phyloP scores from a whole-genome alignment of 2,797 vertebrate species.

The Spizella passerina region DNA sequence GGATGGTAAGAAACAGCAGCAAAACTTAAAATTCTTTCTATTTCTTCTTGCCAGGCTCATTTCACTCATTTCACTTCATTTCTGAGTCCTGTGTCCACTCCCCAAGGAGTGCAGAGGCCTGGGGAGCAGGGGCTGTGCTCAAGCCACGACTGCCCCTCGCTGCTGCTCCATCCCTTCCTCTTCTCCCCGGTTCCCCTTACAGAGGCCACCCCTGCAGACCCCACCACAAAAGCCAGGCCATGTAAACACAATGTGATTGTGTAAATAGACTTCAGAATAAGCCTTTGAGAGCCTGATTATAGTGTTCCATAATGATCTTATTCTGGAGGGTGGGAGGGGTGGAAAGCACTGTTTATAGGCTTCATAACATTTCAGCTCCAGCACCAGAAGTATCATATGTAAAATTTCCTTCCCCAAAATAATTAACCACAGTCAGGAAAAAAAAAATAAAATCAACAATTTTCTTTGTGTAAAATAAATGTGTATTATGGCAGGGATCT shows the following conservation, averaged over 20 bases:
- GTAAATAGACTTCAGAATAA: background rate
- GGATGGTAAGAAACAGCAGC: background rate
- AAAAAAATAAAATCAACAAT: background rate
- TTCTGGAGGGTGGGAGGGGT: background rate
- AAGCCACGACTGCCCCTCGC: accelerated
- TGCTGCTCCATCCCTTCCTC: background rate
- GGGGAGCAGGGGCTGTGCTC: background rate
- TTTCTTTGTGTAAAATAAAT: background rate
- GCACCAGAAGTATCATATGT: background rate
- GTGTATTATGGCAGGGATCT: background rate
- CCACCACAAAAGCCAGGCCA: background rate
- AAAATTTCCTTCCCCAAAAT: background rate
- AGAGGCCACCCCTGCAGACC: background rate
- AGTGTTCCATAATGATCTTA: background rate
- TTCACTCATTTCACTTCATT: background rate
- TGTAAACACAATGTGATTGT: background rate
- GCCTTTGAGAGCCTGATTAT: background rate
- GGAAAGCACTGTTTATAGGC: background rate
- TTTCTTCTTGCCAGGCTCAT: background rate
- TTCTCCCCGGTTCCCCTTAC: background rate
- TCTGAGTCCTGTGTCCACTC: background rate
- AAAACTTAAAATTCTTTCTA: background rate
- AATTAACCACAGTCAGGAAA: background rate
- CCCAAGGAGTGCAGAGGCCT: background rate
- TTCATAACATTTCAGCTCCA: background rate